These are phyloP conservation scores for Pammene aurita DNA, from an alignment of 2,888 invertebrate genomes.

Conservation along the genomic window DNA sequence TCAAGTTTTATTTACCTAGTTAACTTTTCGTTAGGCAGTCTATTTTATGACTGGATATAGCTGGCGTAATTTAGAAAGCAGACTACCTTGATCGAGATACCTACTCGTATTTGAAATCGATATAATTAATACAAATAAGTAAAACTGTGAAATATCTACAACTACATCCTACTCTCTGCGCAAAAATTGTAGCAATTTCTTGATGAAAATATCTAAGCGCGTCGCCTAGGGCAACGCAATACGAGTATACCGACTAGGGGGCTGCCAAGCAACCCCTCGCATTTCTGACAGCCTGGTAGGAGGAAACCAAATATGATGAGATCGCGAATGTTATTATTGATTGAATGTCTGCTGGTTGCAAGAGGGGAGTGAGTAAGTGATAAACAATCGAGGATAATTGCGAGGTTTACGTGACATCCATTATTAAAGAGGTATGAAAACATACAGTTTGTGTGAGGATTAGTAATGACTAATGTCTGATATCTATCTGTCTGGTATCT, in stretches of 20 bases:
- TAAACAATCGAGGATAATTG: conserved; percentile 19
- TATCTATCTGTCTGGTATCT: too few species aligned
- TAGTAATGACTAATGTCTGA: background rate
- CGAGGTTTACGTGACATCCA: background rate
- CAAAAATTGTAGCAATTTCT: conserved; percentile 30
- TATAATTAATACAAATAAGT: too few species aligned
- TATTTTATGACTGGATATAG: too few species aligned
- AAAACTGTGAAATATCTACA: background rate
- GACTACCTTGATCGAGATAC: too few species aligned
- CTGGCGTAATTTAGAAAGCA: too few species aligned
- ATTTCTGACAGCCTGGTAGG: conserved; percentile 25
- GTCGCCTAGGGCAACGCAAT: conserved; percentile 11
- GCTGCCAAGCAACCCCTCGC: conserved; percentile 47
- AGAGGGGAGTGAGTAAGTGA: conserved; percentile 17
- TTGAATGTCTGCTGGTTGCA: conserved; percentile 13
- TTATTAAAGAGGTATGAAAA: background rate
- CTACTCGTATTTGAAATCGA: too few species aligned
- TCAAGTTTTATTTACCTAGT: too few species aligned
- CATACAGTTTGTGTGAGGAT: background rate
- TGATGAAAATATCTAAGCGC: conserved; percentile 27
- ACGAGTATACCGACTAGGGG: conserved; percentile 38
- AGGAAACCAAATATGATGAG: conserved; percentile 43
- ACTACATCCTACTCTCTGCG: background rate
- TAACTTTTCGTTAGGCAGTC: too few species aligned
- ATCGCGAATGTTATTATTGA: conserved; percentile 16